Percentiles rank a stretch among this genome's conserved stretches.
Conservation (phyloP, 2,888 invertebrate genomes). For the Eupithecia exiguata region DNA sequence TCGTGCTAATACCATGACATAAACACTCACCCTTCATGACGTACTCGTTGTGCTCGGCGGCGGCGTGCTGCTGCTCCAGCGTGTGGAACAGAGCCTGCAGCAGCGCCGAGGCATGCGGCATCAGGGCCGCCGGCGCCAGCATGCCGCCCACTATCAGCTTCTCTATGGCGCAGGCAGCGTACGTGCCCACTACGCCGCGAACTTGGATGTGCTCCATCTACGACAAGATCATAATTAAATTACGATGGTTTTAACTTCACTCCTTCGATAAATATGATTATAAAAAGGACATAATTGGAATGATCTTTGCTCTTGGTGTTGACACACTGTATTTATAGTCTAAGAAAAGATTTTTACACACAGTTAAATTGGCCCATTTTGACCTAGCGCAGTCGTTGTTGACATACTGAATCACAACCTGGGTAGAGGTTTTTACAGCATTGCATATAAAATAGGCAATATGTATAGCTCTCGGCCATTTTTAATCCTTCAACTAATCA, state of each 20-base stretch:
- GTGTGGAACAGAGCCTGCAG: slow-evolving; percentile 90
- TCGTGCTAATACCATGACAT: not conserved
- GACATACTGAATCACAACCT: not conserved
- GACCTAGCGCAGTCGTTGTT: not conserved
- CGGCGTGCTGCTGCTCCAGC: slow-evolving; percentile 94
- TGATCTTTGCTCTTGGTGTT: too few species aligned
- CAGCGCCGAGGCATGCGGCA: slow-evolving; percentile 87
- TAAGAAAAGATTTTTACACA: too few species aligned
- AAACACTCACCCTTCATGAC: slow-evolving; percentile 92
- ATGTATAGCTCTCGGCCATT: not conserved
- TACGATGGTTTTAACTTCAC: too few species aligned
- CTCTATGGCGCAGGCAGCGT: slow-evolving; percentile 96
- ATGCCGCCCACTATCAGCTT: slow-evolving; percentile 91
- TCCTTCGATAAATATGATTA: too few species aligned
- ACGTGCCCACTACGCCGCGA: slow-evolving; percentile 96
- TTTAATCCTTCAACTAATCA: not conserved
- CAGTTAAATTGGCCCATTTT: not conserved
- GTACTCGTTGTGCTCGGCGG: slow-evolving; percentile 95
- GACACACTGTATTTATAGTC: too few species aligned
- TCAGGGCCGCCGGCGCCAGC: slow-evolving; percentile 84
- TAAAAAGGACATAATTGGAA: not conserved
- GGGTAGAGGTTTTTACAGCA: not conserved
- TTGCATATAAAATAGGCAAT: too few species aligned
- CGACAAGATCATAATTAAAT: not conserved
- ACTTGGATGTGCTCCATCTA: slow-evolving; percentile 88